Base-by-base conservation (phyloP, 2,797 vertebrate genomes). In the Ficedula albicollis region DNA sequence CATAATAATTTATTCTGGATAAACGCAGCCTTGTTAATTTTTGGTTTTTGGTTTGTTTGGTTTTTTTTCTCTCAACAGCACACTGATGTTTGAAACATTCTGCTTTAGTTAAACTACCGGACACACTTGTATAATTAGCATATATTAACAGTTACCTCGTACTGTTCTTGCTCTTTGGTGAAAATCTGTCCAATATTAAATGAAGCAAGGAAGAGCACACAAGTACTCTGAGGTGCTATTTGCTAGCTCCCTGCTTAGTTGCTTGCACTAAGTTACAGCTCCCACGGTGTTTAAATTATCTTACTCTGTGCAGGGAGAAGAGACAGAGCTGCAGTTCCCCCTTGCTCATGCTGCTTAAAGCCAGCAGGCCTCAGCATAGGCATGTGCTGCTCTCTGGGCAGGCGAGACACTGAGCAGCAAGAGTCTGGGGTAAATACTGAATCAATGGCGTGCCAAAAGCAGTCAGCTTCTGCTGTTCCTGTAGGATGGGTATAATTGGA, bases 21-120 rank as follows among this genome's bases (percentile, higher is more conserved):
- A 89, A 95, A 59, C 7, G n/a, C 11, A 59, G 8, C 23, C 32
- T 83, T 64, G 38, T 80, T 74, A 38, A 52, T 5, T 83, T 92
- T 58, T 0, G 6, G 5, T 0, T 16, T 38, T 56, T 1, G 6
- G 11, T 0, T 10, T 15, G 26, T 58, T 39, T 39, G 26, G 6
- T 26, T 46, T 13, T n/a, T 15, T 12, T 26, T 76, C 75, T 44
- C 49, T 39, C 46, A 90, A 48, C 21, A 81, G 46, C 5, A 5
- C 52, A 32, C 27, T 38, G 34, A 41, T 3, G 2, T 48, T 78
- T 59, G 30, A 74, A 68, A 49, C 11, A 30, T 46, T 86, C 54
- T 81, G 23, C 30, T 78, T 89, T 95, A 63, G 92, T 77, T 85
- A 30, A 69, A 52, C 49, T 66, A 30, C 48, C 56, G 77, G 62